Percentiles rank a stretch among this genome's conserved stretches.
Conservation (phyloP, 2,888 invertebrate genomes). For the Eupithecia abbreviata region DNA sequence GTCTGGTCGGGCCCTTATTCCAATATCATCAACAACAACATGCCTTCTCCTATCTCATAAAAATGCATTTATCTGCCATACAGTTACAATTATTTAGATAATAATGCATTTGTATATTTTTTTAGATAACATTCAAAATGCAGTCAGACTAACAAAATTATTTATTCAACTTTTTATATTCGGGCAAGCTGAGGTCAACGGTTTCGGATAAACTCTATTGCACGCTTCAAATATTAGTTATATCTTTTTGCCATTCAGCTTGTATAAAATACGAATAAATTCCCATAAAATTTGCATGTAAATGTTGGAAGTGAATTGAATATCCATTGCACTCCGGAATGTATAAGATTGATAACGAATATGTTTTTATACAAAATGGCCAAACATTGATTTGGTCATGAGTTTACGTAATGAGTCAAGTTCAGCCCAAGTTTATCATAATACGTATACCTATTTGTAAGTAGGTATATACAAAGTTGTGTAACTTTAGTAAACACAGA, state of each 20-base stretch:
- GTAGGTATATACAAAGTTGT: neutral
- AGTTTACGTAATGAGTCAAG: constrained; percentile 28
- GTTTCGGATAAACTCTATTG: constrained; percentile 12
- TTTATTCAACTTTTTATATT: neutral
- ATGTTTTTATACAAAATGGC: constrained; percentile 3
- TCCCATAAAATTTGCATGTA: constrained; percentile 31
- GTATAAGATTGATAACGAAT: constrained; percentile 15
- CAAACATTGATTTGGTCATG: neutral
- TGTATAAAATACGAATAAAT: constrained; percentile 31
- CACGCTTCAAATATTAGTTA: constrained; percentile 14
- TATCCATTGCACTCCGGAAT: constrained; percentile 9
- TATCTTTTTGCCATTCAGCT: constrained; percentile 22
- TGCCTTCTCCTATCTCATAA: neutral
- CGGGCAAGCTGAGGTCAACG: constrained; percentile 23
- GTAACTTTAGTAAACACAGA: constrained; percentile 9
- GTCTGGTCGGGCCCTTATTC: no score
- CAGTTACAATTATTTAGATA: neutral
- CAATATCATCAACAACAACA: no score
- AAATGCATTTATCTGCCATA: neutral
- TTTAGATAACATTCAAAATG: neutral
- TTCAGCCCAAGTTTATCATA: constrained; percentile 19
- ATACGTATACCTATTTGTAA: neutral
- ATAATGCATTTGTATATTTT: neutral
- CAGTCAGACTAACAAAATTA: neutral
- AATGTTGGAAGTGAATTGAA: constrained; percentile 20